phyloP scores from a whole-genome alignment of 2,888 invertebrate species.

The Epirrhoe tristata region DNA sequence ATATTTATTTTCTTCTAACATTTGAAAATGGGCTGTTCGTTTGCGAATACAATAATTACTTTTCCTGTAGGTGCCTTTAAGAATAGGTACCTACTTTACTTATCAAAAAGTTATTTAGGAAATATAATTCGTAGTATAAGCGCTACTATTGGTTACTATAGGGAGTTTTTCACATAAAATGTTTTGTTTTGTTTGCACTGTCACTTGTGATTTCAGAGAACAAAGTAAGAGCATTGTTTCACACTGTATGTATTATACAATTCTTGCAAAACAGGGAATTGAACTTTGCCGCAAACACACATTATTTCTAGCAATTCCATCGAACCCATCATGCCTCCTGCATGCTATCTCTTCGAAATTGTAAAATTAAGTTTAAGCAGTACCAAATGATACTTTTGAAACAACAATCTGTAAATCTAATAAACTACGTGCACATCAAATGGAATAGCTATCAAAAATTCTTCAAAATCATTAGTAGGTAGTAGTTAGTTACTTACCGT shows the following conservation, averaged over 20 bases:
- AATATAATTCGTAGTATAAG: constrained; percentile 6
- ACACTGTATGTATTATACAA: constrained; percentile 32
- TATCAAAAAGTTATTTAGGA: constrained; percentile 3
- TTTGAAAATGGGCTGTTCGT: background rate
- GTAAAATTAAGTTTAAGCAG: background rate
- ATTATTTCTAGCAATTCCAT: constrained; percentile 27
- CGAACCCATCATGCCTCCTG: constrained; percentile 11
- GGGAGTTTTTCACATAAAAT: constrained; percentile 8
- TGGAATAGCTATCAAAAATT: constrained; percentile 15
- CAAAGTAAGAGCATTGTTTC: constrained; percentile 40
- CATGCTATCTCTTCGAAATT: constrained; percentile 3
- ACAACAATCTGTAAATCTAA: background rate
- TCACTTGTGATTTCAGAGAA: constrained; percentile 38
- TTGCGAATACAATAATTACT: constrained; percentile 3
- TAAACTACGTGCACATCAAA: background rate
- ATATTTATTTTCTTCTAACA: background rate
- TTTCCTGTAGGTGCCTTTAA: constrained; percentile 3
- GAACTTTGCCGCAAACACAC: constrained; percentile 29
- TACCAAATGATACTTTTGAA: too few species aligned
- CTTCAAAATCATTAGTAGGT: constrained; percentile 26
- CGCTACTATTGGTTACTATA: background rate
- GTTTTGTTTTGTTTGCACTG: constrained; percentile 5
- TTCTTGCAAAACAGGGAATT: constrained; percentile 39
- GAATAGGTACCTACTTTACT: too few species aligned
- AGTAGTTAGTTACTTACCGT: constrained; percentile 47